Base-by-base conservation (phyloP, 2,113 vertebrate species). In the Merops nubicus region DNA sequence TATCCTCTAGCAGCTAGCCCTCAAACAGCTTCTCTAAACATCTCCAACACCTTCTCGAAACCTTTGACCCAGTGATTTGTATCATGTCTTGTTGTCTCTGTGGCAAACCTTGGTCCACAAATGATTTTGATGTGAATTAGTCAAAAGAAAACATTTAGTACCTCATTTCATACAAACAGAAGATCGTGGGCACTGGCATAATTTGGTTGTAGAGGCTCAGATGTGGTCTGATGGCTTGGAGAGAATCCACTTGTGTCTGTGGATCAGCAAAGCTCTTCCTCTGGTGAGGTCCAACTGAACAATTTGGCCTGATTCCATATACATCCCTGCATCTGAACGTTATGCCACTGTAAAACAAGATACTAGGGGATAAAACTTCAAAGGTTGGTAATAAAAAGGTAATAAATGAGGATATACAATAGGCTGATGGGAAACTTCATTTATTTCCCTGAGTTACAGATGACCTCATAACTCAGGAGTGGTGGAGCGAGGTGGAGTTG, bases 371-470 rank as follows among this genome's bases (percentile, higher is more conserved):
- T 97, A 95, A 97, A 97, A 93, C 38, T 91, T 89, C 92, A 96
- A 96, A 92, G 93, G 94, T 79, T 95, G 93, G 88, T 91, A 74
- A 78, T 97, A 96, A 97, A 96, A 94, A 89, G 69, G 88, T 93
- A 89, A 89, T 96, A 97, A 93, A 92, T 92, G 74, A 68, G 65
- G n/a, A 87, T 95, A 94, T 83, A 97, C 88, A 95, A 92, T 94
- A 91, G 94, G 88, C 69, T 89, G 89, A 92, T 91, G 92, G 56
- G 88, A 89, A 67, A 68, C 91, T 94, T 95, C 81, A 74, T 94
- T 94, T 94, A 91, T 94, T 96, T 97, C 88, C 80, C 59, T 85
- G 89, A 95, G 86, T 96, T 94, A 88, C 2, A 0, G 74, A 29
- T 96, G 93, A 96, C 91, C 95, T 73, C 91, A 85, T 95, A 95